phyloP scores from a whole-genome alignment of 2,113 vertebrate genomes.

The Tachuris rubrigastra region DNA sequence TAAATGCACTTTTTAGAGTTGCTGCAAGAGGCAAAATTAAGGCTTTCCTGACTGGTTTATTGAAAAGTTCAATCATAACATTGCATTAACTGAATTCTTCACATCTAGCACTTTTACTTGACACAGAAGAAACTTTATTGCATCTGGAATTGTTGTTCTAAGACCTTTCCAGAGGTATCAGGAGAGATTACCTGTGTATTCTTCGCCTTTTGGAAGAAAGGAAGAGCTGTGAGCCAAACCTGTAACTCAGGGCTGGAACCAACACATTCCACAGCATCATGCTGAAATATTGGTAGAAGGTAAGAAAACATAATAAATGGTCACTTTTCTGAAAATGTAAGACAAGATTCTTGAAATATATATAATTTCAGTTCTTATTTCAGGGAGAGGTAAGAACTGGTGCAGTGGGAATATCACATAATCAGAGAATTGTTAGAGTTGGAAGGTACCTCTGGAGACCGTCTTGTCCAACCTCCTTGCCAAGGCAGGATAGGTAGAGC shows the following conservation, averaged over 20 bases:
- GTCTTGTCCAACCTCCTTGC: fast-evolving
- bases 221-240: background rate
- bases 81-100: background rate
- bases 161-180: background rate
- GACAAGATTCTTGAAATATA: background rate
- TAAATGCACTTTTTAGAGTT: background rate
- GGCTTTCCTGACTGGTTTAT: background rate
- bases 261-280: background rate
- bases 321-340: background rate
- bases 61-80: background rate
- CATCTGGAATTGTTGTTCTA: background rate
- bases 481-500: background rate
- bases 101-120: background rate
- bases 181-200: background rate
- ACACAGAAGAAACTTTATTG: background rate
- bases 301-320: background rate
- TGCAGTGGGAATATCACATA: background rate
- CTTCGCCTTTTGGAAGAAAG: background rate
- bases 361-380: background rate
- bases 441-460: background rate
- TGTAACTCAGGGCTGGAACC: background rate
- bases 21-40: background rate
- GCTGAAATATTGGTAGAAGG: background rate
- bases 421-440: background rate
- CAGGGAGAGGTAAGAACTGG: background rate